Base-by-base conservation (phyloP, 1,140 invertebrate species). In the Zeugodacus cucurbitae region DNA sequence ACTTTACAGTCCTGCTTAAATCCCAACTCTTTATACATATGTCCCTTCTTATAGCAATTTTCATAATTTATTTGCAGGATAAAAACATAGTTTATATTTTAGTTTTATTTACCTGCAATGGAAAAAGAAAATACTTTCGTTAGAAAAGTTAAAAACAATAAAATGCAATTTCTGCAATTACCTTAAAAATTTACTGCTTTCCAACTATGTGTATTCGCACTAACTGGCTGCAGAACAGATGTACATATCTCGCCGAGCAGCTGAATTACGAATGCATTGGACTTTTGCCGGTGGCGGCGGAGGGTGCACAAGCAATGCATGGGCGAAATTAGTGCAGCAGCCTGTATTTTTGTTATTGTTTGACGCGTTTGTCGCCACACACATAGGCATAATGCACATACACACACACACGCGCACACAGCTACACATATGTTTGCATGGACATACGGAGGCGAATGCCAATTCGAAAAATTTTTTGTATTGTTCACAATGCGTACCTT, bases 311-410 rank as follows among this genome's bases (percentile, higher is more conserved):
- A 41, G 67, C 64, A 67, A 20, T 48, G 74, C 74, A 82, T 82
- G 20, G 41, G 41, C 44, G 74, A 82, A 82, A 41, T 82, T 82
- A 82, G 74, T 48, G 74, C 74, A 82, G 74, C 74, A 44, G 74
- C 74, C 26, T 82, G 74, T 41, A 48, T 41, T 48, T 82, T 82
- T 82, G 74, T 82, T 82, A 82, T 82, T 82, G 74, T 82, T 82
- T 82, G 74, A 82, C 74, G n/a, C 74, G 22, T 37, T 74, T 74
- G 17, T 74, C 37, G 22, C 74, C 32, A 17, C 59, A 54, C 48
- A 54, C 48, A 54, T 54, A 20, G 20, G 48, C 64, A 70, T n/a
- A 26, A 20, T 29, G 20, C 70, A 41, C 4, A 34, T 14, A 67
- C 7, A 41, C 70, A 74, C 34, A 41, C 67, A 74, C 22, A 20